These are phyloP conservation scores for Synanthedon myopaeformis DNA, from an alignment of 2,888 invertebrate species.

Conservation along the genomic window DNA sequence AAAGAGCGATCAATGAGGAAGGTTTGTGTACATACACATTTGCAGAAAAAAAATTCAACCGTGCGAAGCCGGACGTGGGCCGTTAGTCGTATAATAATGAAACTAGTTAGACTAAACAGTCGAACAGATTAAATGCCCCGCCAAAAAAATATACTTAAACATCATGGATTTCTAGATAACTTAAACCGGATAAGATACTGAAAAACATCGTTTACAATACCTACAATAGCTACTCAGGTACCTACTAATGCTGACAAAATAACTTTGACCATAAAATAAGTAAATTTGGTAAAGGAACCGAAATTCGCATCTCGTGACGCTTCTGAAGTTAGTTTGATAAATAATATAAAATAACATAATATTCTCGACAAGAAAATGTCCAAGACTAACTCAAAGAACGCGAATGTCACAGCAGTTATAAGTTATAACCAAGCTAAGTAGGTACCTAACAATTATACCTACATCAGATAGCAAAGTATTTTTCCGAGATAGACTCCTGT, in stretches of 20 bases:
- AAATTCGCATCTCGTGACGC: slow-evolving; percentile 3
- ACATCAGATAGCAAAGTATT: slow-evolving; percentile 3
- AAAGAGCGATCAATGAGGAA: no score
- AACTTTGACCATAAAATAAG: slow-evolving; percentile 6
- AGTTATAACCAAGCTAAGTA: not conserved
- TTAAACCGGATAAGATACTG: no score
- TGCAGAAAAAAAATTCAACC: no score
- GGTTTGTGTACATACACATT: no score
- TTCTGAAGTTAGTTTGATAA: slow-evolving; percentile 4
- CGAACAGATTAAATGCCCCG: no score
- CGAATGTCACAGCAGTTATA: slow-evolving; percentile 2
- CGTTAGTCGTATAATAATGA: no score
- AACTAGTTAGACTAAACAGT: no score
- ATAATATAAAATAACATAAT: slow-evolving; percentile 6
- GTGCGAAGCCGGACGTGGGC: no score
- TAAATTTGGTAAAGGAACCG: slow-evolving; percentile 4
- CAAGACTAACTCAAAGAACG: slow-evolving; percentile 1
- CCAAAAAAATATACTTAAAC: no score
- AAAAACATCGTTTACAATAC: no score
- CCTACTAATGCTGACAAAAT: not conserved
- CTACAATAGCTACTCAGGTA: no score
- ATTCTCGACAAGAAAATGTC: slow-evolving; percentile 2
- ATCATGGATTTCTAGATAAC: no score
- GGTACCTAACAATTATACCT: not conserved
- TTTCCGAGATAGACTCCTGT: slow-evolving; percentile 2